These are phyloP conservation scores for Gambusia holbrooki DNA, from an alignment of 2,113 vertebrate species.

Conservation along the genomic window DNA sequence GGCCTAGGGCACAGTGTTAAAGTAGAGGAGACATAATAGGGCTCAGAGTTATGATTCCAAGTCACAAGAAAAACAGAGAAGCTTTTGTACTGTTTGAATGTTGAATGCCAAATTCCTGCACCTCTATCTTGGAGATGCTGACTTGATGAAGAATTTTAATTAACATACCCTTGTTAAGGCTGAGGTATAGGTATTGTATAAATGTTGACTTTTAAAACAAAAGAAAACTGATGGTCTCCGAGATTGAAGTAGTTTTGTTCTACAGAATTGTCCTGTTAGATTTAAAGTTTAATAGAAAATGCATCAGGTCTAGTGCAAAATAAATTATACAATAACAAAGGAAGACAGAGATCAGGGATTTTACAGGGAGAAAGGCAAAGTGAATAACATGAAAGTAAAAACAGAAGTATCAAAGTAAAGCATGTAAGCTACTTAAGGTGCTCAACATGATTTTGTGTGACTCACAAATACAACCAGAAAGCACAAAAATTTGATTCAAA, in stretches of 20 bases:
- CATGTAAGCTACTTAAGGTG: neutral
- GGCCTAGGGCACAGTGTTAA: constrained; percentile 70
- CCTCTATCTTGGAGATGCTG: constrained; percentile 30
- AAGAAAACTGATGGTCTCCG: constrained; percentile 8
- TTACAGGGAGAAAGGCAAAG: neutral
- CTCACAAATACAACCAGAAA: neutral
- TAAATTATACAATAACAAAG: neutral
- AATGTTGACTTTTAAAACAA: constrained; percentile 39
- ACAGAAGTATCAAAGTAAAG: neutral
- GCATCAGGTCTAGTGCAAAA: neutral
- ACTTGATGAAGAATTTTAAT: constrained; percentile 61
- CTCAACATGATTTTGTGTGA: neutral
- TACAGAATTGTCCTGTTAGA: constrained; percentile 11
- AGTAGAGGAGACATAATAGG: constrained; percentile 67
- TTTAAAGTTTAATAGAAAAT: constrained; percentile 1
- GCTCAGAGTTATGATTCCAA: constrained; percentile 68
- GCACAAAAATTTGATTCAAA: too few species aligned
- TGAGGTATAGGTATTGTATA: constrained; percentile 28
- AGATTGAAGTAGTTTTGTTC: constrained; percentile 24
- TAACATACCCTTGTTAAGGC: constrained; percentile 36
- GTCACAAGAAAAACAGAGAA: constrained; percentile 67
- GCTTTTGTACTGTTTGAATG: constrained; percentile 48
- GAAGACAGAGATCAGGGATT: neutral
- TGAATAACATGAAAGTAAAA: neutral
- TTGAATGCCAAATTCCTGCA: constrained; percentile 44